phyloP scores from a whole-genome alignment of 2,113 vertebrate species.

The Conger conger region DNA sequence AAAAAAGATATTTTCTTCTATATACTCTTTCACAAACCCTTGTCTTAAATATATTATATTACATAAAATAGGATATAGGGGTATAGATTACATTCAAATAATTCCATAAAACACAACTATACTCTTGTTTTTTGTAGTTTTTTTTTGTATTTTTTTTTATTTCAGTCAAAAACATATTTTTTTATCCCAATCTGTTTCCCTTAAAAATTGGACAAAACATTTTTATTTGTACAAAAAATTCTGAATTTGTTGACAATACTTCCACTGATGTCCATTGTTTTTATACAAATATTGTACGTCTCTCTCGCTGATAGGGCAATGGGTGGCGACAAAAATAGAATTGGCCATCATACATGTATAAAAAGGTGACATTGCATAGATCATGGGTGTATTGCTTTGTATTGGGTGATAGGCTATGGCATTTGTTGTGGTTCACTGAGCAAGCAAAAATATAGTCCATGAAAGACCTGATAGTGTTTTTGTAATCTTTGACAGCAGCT shows the following conservation, averaged over 20 bases:
- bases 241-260: background rate
- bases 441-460: background rate
- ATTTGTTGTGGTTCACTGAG: background rate
- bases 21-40: background rate
- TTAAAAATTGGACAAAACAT: slow-evolving; percentile 32
- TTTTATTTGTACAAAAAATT: slow-evolving; percentile 31
- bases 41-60: background rate
- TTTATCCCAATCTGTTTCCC: slow-evolving; percentile 13
- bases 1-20: too few species aligned
- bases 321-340: slow-evolving; percentile 9
- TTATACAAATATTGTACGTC: background rate
- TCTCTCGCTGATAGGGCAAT: background rate
- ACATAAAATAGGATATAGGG: background rate
- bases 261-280: background rate
- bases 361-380: slow-evolving; percentile 32
- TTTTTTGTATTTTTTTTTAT: slow-evolving; percentile 26
- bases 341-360: slow-evolving; percentile 4
- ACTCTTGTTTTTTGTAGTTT: slow-evolving; percentile 25
- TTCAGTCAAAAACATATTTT: slow-evolving; percentile 25
- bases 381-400: slow-evolving; percentile 23
- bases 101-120: background rate
- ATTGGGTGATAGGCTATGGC: background rate
- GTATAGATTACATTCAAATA: background rate
- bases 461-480: background rate
- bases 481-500: background rate